Evolutionary conservation across 2,888 invertebrate genomes (phyloP).

Genomic region (Lithophane socia): DNA sequence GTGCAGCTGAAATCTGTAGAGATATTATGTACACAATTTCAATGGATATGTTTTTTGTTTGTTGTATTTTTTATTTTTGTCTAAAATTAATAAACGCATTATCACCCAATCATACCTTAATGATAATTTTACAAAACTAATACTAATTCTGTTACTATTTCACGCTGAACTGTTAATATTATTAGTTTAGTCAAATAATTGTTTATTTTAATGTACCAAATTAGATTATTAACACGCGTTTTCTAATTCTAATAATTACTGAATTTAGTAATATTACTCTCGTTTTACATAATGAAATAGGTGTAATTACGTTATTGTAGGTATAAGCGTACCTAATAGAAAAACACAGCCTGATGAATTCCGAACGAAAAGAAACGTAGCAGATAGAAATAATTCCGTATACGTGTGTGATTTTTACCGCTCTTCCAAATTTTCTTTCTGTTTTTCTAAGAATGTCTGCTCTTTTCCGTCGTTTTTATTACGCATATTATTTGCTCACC

Average conservation of each 20-base stretch:
- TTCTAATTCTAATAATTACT: neutral
- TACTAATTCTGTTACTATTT: neutral
- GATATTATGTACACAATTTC: neutral
- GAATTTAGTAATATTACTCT: neutral
- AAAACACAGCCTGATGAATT: slow-evolving; percentile 18
- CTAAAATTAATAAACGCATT: too few relatives aligned
- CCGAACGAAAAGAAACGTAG: neutral
- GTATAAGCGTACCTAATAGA: neutral
- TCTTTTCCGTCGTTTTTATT: slow-evolving; percentile 20
- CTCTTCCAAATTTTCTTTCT: neutral
- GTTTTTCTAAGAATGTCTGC: slow-evolving; percentile 23
- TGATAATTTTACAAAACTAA: neutral
- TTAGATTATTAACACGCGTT: neutral
- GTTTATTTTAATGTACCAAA: neutral
- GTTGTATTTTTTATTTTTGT: neutral
- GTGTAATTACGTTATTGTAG: neutral
- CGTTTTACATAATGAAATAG: neutral
- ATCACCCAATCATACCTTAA: neutral
- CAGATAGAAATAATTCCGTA: neutral
- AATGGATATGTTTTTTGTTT: neutral
- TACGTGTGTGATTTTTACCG: slow-evolving; percentile 7
- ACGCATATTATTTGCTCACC: slow-evolving; percentile 29
- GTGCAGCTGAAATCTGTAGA: slow-evolving; percentile 35
- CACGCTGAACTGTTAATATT: neutral
- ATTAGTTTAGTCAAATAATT: neutral